These are phyloP conservation scores for Orchesella flavescens DNA, from an alignment of 2,888 invertebrate genomes.

Conservation along the genomic window DNA sequence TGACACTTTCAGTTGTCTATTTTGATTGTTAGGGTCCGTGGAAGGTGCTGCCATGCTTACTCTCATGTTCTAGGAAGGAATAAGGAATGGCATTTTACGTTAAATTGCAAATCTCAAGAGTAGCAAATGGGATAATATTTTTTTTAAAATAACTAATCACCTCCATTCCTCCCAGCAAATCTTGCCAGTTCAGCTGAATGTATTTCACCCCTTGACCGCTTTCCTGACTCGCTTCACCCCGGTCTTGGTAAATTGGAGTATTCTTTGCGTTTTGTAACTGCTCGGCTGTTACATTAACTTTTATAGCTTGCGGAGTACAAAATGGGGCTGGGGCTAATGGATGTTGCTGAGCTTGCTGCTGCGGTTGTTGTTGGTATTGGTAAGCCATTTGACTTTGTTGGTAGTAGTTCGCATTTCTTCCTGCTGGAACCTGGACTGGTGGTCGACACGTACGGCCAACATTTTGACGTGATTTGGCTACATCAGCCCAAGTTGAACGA, in stretches of 20 bases:
- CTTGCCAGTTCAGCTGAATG: slow-evolving; percentile 67
- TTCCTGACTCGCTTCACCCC: slow-evolving; percentile 39
- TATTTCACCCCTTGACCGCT: slow-evolving; percentile 56
- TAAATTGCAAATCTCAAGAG: too few species aligned
- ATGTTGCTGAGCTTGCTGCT: slow-evolving; percentile 21
- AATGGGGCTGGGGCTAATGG: slow-evolving; percentile 29
- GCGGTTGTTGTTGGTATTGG: background rate
- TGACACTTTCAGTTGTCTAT: slow-evolving; percentile 64
- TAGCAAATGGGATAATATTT: too few species aligned
- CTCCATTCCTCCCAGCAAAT: slow-evolving; percentile 66
- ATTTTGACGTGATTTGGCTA: background rate
- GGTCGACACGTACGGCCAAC: background rate
- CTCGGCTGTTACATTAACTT: slow-evolving; percentile 62
- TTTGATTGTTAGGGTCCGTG: slow-evolving; percentile 45
- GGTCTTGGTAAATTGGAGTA: slow-evolving; percentile 27
- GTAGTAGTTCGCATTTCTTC: background rate
- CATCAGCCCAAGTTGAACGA: background rate
- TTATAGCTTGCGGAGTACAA: slow-evolving; percentile 52
- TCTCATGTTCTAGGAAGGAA: slow-evolving; percentile 24
- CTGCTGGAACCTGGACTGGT: background rate
- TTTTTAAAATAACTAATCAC: slow-evolving; percentile 17
- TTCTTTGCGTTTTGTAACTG: slow-evolving; percentile 46
- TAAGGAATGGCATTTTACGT: too few species aligned
- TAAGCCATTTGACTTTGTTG: background rate
- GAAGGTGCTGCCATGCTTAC: slow-evolving; percentile 65